These are phyloP conservation scores for Epistrophe eligans DNA, from an alignment of 2,888 invertebrate genomes.

Conservation along the genomic window DNA sequence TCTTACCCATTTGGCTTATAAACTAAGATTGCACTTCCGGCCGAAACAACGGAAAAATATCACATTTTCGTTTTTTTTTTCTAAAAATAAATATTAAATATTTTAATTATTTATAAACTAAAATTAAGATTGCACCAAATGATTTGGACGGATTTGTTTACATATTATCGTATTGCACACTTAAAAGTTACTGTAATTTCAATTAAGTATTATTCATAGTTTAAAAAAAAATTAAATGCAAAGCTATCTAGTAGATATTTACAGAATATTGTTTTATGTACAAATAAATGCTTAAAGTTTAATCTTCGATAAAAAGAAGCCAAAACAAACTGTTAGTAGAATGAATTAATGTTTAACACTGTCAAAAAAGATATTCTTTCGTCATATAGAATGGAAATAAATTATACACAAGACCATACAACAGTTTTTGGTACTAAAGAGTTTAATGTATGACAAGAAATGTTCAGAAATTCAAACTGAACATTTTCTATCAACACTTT, in stretches of 20 bases:
- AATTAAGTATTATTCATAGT: not conserved
- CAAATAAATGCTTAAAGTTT: not conserved
- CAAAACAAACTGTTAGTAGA: not conserved
- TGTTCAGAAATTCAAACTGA: no score
- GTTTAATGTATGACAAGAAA: no score
- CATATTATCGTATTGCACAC: conserved; percentile 57
- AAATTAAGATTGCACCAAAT: conserved; percentile 63
- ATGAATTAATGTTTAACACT: no score
- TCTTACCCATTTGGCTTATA: conserved; percentile 45
- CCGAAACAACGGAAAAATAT: conserved; percentile 83
- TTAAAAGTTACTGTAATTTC: conserved; percentile 3
- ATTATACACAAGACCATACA: no score
- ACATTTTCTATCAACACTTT: no score
- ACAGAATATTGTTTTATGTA: not conserved
- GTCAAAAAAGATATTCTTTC: no score
- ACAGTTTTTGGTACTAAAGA: no score
- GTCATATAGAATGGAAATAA: no score
- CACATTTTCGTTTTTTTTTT: conserved; percentile 80
- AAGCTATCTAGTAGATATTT: conserved; percentile 4
- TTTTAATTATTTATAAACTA: not conserved
- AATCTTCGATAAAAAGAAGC: not conserved
- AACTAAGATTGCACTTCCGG: conserved; percentile 83
- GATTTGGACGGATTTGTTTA: conserved; percentile 62
- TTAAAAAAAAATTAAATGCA: not conserved
- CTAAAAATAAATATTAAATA: conserved; percentile 21